Base-by-base conservation (phyloP, 2,113 vertebrate genomes). In the Dipodomys spectabilis region DNA sequence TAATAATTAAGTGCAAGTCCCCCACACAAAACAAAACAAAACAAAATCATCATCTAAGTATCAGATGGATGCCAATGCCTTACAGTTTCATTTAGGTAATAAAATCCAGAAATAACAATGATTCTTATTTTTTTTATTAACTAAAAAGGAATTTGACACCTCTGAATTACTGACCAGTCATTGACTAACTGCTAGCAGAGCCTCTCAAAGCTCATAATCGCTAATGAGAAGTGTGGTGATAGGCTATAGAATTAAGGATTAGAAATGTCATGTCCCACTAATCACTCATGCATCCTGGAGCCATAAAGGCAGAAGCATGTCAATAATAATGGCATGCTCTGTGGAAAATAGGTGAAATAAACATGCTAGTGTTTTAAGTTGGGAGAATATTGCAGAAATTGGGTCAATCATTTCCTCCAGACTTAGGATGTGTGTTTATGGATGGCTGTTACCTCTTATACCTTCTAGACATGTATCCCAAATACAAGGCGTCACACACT, bases 271-370 rank as follows among this genome's bases (percentile, higher is more conserved):
- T 91, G 90, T 87, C 80, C 78, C 71, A 88, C 87, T 96, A 98
- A 98, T 98, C 98, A 98, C 97, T 98, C 97, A 97, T 98, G 97
- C 83, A 96, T 97, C 95, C 93, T 95, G 96, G 97, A 95, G 97
- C 94, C 88, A 95, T 96, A 98, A 98, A 98, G 96, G 96, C 94
- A 97, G 97, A 88, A 97, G 96, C 90, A 89, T 94, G 96, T 97
- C 98, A 97, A 96, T 98, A 97, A 93, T 92, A 95, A 95, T 94
- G 97, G 93, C 92, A 82, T 49, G 74, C 95, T 97, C 95, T 95
- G 93, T 90, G 94, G 94, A 97, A 98, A 97, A 97, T 88, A 96
- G 92, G 96, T 96, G 84, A 94, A 94, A 96, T 98, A 96, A 97
- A 96, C 95, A 96, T 68, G 27, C 78, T 72, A 16, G 60, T 92